Evolutionary conservation across 2,797 vertebrate species (phyloP).

Genomic region (Acanthis flammea): DNA sequence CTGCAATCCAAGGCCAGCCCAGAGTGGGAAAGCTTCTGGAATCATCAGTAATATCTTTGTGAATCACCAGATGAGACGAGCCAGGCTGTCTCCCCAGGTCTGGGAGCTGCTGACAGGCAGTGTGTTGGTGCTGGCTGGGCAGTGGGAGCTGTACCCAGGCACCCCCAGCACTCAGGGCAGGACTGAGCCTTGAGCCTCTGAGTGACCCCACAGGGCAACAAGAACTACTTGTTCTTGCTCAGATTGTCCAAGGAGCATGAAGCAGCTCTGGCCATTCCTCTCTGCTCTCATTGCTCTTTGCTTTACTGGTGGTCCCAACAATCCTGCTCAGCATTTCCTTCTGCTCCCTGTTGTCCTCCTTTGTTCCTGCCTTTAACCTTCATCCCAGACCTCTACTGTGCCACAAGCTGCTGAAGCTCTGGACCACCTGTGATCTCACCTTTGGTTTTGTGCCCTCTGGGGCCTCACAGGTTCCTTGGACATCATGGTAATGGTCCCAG

Average conservation of each 20-base stretch:
- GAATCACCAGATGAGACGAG: neutral
- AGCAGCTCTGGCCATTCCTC: neutral
- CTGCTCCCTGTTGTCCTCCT: neutral
- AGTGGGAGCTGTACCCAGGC: neutral
- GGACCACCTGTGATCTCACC: neutral
- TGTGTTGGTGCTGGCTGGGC: neutral
- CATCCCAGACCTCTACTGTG: neutral
- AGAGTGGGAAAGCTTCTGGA: neutral
- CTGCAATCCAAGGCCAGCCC: neutral
- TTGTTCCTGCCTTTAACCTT: neutral
- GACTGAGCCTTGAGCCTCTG: neutral
- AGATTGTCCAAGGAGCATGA: neutral
- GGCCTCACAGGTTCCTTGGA: neutral
- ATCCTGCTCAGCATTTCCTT: neutral
- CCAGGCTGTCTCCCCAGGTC: neutral
- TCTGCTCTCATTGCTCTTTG: neutral
- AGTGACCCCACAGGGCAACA: neutral
- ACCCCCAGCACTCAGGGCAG: neutral
- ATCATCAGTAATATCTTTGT: neutral
- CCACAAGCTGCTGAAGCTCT: neutral
- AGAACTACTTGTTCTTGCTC: neutral
- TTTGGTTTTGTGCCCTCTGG: neutral
- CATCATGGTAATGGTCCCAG: neutral
- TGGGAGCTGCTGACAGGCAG: neutral
- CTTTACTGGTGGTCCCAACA: neutral